phyloP scores from a whole-genome alignment of 1,140 invertebrate species.

The Drosophila pectinifera region DNA sequence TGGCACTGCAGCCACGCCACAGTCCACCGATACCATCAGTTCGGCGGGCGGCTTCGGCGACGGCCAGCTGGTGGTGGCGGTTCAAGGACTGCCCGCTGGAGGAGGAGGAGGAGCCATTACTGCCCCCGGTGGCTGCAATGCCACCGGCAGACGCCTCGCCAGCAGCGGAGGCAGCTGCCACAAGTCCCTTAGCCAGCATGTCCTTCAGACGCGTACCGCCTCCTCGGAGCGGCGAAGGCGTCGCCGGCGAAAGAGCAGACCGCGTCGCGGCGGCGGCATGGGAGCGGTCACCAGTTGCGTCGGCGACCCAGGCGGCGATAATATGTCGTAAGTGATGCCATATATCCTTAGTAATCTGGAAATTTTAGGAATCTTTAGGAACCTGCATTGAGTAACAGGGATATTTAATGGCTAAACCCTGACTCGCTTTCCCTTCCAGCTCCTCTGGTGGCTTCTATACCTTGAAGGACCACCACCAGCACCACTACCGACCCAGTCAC shows the following conservation, averaged over 20 bases:
- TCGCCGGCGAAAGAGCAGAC: conserved; percentile 75
- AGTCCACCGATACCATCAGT: conserved; percentile 74
- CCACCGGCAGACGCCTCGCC: conserved; percentile 76
- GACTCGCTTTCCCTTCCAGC: conserved; percentile 46
- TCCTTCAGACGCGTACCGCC: conserved; percentile 77
- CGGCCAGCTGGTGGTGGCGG: conserved; percentile 70
- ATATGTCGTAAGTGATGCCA: conserved; percentile 79
- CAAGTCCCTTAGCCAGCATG: conserved; percentile 82
- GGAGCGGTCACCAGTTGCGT: conserved; percentile 73
- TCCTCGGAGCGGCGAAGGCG: conserved; percentile 78
- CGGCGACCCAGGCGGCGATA: conserved; percentile 75
- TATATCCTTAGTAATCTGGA: not conserved
- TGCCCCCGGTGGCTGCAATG: conserved; percentile 69
- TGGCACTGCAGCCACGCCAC: conserved; percentile 52
- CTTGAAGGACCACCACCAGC: conserved; percentile 76
- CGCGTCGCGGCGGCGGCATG: conserved; percentile 72
- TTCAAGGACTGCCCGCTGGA: conserved; percentile 49
- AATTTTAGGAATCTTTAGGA: too few species aligned
- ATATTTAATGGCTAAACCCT: not conserved
- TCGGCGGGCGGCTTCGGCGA: conserved; percentile 80
- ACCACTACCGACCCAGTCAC: conserved; percentile 65
- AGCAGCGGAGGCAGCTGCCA: conserved; percentile 67
- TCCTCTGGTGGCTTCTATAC: conserved; percentile 82
- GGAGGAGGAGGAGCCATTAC: conserved; percentile 35
- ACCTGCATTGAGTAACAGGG: too few species aligned